phyloP scores from a whole-genome alignment of 2,888 invertebrate genomes.

The Leptopilina syphax region DNA sequence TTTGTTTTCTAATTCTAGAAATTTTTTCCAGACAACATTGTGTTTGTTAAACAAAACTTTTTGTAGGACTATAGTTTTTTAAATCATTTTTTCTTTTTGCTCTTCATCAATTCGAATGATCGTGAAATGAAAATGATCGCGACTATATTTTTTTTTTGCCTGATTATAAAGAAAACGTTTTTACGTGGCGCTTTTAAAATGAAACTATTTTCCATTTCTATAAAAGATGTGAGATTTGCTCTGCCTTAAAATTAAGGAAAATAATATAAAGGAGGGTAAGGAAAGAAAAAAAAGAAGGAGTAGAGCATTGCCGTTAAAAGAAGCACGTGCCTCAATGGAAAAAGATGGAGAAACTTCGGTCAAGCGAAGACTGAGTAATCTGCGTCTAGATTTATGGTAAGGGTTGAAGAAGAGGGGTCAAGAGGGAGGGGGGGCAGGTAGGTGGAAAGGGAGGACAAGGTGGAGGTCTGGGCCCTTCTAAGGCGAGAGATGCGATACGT shows the following conservation, averaged over 20 bases:
- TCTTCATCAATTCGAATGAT: too few relatives aligned
- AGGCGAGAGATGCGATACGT: constrained; percentile 54
- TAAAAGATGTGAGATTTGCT: constrained; percentile 1
- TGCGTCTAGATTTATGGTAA: constrained; percentile 52
- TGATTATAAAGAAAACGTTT: not conserved
- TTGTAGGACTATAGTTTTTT: too few relatives aligned
- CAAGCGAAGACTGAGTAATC: constrained; percentile 54
- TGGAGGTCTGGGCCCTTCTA: constrained; percentile 42
- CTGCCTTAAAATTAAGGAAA: constrained; percentile 20
- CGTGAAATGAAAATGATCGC: too few relatives aligned
- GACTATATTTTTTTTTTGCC: too few relatives aligned
- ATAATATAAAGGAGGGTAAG: not conserved
- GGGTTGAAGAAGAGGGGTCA: too few relatives aligned
- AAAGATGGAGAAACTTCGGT: constrained; percentile 51
- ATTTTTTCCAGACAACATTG: too few relatives aligned
- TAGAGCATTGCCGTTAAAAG: constrained; percentile 10
- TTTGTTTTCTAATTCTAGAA: too few relatives aligned
- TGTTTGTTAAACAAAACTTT: too few relatives aligned
- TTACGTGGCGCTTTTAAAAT: not conserved
- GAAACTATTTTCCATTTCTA: not conserved
- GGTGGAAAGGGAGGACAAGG: too few relatives aligned
- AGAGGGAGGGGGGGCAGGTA: not conserved
- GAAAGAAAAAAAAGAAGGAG: not conserved
- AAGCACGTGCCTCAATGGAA: constrained; percentile 39
- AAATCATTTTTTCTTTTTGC: too few relatives aligned